A percentile compares a stretch with the other conserved stretches of the same genome.
These are phyloP conservation scores for Philereme vetulata DNA, from an alignment of 2,888 invertebrate species.

Conservation along the genomic window DNA sequence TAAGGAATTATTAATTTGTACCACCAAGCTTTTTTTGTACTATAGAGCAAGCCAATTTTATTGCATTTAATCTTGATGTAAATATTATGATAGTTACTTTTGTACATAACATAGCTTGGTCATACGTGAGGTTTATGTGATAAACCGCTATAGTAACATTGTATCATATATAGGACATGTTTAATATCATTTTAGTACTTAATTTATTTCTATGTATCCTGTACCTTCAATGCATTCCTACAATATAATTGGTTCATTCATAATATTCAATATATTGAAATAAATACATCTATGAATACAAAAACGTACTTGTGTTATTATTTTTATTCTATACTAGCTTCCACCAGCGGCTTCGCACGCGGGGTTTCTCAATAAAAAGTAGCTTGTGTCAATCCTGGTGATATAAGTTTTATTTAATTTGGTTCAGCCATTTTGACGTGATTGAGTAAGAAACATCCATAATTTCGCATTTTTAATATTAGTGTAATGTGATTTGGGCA, in stretches of 20 bases:
- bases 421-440: too few species aligned
- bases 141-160: slow-evolving; percentile 65
- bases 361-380: too few species aligned
- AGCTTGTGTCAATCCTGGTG: too few species aligned
- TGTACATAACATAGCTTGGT: slow-evolving; percentile 65
- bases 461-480: too few species aligned
- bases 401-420: too few species aligned
- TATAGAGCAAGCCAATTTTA: slow-evolving; percentile 46
- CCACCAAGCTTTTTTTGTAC: slow-evolving; percentile 14
- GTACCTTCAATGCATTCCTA: slow-evolving; percentile 75
- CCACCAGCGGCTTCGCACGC: too few species aligned
- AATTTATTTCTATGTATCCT: slow-evolving; percentile 75
- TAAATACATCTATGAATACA: slow-evolving; percentile 64
- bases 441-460: too few species aligned
- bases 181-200: slow-evolving; percentile 73
- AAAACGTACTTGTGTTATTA: slow-evolving; percentile 5
- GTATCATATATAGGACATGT: slow-evolving; percentile 64
- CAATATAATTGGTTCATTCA: slow-evolving; percentile 72
- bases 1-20: slow-evolving; percentile 1
- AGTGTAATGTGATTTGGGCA: too few species aligned
- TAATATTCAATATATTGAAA: slow-evolving; percentile 75
- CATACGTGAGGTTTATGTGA: slow-evolving; percentile 75
- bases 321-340: background rate
- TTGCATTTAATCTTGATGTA: slow-evolving; percentile 58
- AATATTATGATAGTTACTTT: slow-evolving; percentile 46